These are phyloP conservation scores for Chelon auratus DNA, from an alignment of 2,797 vertebrate species.

Conservation along the genomic window DNA sequence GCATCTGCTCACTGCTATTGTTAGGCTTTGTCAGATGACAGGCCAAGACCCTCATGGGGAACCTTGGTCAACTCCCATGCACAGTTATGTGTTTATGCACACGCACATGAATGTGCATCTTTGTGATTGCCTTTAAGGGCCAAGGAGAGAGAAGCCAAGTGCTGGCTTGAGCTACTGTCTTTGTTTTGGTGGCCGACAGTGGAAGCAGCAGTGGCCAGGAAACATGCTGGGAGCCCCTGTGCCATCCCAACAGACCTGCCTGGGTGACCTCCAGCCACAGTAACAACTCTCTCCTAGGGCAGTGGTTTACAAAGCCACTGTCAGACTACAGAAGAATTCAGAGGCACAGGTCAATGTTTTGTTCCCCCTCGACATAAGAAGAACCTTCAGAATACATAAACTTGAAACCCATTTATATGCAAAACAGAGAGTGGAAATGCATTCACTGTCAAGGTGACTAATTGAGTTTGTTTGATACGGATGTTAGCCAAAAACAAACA, in stretches of 20 bases:
- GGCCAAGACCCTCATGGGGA: slow-evolving; percentile 84
- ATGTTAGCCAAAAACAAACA: slow-evolving; percentile 52
- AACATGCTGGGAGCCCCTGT: slow-evolving; percentile 70
- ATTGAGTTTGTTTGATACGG: slow-evolving; percentile 43
- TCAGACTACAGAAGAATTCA: slow-evolving; percentile 54
- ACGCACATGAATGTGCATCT: slow-evolving; percentile 42
- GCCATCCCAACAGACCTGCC: slow-evolving; percentile 65
- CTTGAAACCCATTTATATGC: slow-evolving; percentile 46
- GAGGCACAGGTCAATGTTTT: slow-evolving; percentile 47
- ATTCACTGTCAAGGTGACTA: slow-evolving; percentile 42
- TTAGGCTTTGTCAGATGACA: slow-evolving; percentile 84
- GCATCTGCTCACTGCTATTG: slow-evolving; percentile 86
- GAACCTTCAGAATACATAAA: slow-evolving; percentile 53
- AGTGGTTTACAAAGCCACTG: slow-evolving; percentile 40
- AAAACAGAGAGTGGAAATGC: slow-evolving; percentile 41
- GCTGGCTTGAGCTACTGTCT: slow-evolving; percentile 76
- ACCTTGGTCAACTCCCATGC: slow-evolving; percentile 69
- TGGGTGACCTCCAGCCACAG: slow-evolving; percentile 72
- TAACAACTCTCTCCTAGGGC: slow-evolving; percentile 50
- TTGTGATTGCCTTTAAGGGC: slow-evolving; percentile 62
- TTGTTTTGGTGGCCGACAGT: slow-evolving; percentile 72
- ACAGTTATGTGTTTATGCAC: slow-evolving; percentile 51
- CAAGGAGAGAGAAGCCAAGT: slow-evolving; percentile 64
- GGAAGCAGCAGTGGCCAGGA: slow-evolving; percentile 63
- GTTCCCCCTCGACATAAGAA: slow-evolving; percentile 21